Evolutionary conservation across 2,113 vertebrate genomes (phyloP), one percentile per base, ranked within the genome.

Genomic region (Gymnogyps californianus): DNA sequence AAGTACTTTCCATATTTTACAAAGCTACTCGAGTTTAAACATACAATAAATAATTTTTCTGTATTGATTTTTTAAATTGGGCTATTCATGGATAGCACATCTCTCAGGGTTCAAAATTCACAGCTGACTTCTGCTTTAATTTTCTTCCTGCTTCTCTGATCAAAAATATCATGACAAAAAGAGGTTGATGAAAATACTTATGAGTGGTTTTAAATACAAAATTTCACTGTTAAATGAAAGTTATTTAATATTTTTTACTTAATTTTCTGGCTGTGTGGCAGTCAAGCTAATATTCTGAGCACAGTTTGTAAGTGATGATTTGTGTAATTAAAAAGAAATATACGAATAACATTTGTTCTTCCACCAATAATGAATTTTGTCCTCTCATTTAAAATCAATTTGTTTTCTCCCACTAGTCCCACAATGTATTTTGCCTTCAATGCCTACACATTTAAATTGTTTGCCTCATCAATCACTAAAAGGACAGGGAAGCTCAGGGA

Each of bases 381-480:
- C 31, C 74, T 93, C 55, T 76, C 32, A 36, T 94, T 57, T 92
- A 92, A 96, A 96, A 94, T 29, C 42, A 52, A 54, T 46, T 84
- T 90, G 6, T 92, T 92, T 97, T 94, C 69, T 38, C 42, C 51
- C 32, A 42, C 6, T 44, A 66, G 38, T 51, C 51, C 36, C 62
- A 86, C 52, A 89, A 51, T 36, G 17, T 38, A 62, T 87, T 95
- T 92, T 96, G 34, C 17, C 21, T 80, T 87, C 78, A 82, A 64
- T 78, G 40, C 44, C 57, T 81, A 89, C 61, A 65, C 21, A 62
- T 13, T 8, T 89, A 84, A 96, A 83, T 75, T 29, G 36, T 84
- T 95, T 97, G 74, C 87, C 77, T 94, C 78, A 84, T 4, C 28
- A 25, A 82, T 93, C 82, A 89, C 91, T 97, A 90, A 49, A 5